Percentiles rank a stretch among this genome's conserved stretches.
These are phyloP conservation scores for Ochropleura plecta DNA, from an alignment of 2,888 invertebrate genomes.

Conservation along the genomic window DNA sequence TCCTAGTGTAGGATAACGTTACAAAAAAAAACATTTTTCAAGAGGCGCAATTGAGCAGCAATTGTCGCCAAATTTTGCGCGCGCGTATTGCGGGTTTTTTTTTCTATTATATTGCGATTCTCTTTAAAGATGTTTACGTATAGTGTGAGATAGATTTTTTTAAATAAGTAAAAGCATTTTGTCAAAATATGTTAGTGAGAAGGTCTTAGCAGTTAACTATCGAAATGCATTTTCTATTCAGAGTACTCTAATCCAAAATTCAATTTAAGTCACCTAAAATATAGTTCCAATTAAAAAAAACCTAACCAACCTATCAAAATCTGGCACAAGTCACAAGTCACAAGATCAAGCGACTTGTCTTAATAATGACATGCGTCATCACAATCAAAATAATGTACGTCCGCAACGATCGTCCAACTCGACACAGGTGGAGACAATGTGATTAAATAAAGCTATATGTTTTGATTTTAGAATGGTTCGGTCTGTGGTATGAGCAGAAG, in stretches of 20 bases:
- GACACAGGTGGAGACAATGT: slow-evolving; percentile 35
- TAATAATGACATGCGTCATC: slow-evolving; percentile 21
- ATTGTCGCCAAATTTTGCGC: too few relatives aligned
- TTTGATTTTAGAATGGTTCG: slow-evolving; percentile 16
- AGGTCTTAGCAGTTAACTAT: too few relatives aligned
- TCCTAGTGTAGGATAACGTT: too few relatives aligned
- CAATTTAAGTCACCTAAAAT: not conserved
- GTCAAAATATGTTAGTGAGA: too few relatives aligned
- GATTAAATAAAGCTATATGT: slow-evolving; percentile 61
- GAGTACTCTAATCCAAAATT: not conserved
- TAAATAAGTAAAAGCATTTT: too few relatives aligned
- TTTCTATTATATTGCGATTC: too few relatives aligned
- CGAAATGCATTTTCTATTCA: not conserved
- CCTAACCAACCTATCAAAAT: not conserved
- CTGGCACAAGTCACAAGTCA: slow-evolving; percentile 26
- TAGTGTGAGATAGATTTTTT: too few relatives aligned
- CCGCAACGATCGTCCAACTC: slow-evolving; percentile 16
- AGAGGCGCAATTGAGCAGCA: too few relatives aligned
- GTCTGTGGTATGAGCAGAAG: slow-evolving; percentile 13
- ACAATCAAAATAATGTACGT: slow-evolving; percentile 35
- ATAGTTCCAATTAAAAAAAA: not conserved
- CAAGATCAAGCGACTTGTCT: not conserved
- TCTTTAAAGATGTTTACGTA: too few relatives aligned
- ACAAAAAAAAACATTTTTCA: too few relatives aligned
- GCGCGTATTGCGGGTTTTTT: too few relatives aligned